A percentile compares a stretch with the other conserved stretches of the same genome.
These are phyloP conservation scores for Origma solitaria DNA, from an alignment of 2,113 vertebrate genomes.

Conservation along the genomic window DNA sequence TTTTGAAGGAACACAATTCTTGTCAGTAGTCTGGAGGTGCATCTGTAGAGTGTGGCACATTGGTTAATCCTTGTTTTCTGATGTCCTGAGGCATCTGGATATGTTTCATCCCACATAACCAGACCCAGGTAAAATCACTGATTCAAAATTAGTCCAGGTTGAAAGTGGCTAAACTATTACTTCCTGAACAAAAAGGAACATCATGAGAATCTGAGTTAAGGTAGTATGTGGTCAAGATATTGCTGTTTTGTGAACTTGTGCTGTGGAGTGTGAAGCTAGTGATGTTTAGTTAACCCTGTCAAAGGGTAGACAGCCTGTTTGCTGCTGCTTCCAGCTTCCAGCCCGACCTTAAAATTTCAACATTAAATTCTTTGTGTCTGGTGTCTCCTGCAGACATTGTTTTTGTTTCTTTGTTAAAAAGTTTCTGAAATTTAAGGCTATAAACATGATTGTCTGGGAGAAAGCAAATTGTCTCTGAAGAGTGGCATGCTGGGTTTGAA, in stretches of 20 bases:
- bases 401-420: not conserved
- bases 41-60: not conserved
- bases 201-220: not conserved
- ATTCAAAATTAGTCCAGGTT: not conserved
- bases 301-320: not conserved
- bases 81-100: not conserved
- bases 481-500: not conserved
- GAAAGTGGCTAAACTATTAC: not conserved
- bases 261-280: not conserved
- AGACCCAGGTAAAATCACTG: not conserved
- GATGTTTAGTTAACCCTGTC: not conserved
- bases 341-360: not conserved
- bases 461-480: not conserved
- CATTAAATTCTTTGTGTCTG: not conserved
- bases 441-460: not conserved
- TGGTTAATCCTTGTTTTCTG: not conserved
- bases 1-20: not conserved
- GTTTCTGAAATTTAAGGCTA: not conserved
- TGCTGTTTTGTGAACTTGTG: not conserved
- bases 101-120: not conserved
- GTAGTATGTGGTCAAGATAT: accelerated
- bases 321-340: not conserved
- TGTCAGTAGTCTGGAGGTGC: not conserved
- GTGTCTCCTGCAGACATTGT: not conserved
- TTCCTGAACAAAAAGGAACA: not conserved